Evolutionary conservation across 2,113 vertebrate genomes (phyloP).

Genomic region (Pogona vitticeps): DNA sequence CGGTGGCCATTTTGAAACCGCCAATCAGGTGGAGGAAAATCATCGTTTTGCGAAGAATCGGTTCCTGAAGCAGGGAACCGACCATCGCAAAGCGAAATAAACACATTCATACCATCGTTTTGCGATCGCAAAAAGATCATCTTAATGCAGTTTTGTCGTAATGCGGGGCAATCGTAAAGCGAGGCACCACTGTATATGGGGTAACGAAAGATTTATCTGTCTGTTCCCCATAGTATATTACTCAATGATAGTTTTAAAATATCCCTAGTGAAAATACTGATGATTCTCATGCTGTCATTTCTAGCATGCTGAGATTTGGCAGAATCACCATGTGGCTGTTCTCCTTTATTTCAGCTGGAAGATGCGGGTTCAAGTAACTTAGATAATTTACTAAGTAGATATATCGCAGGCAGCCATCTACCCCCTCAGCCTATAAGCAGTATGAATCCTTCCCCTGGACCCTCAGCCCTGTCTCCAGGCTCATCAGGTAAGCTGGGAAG

Average conservation of each 20-base stretch:
- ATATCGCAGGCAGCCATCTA: slow-evolving; percentile 91
- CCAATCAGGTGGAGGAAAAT: too few relatives aligned
- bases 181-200: too few relatives aligned
- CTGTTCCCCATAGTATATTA: neutral
- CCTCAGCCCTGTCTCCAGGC: slow-evolving; percentile 93
- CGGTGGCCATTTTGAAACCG: too few relatives aligned
- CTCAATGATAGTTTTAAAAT: neutral
- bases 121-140: too few relatives aligned
- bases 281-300: slow-evolving; percentile 3
- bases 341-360: slow-evolving; percentile 83
- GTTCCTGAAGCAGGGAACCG: too few relatives aligned
- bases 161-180: too few relatives aligned
- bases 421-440: slow-evolving; percentile 83
- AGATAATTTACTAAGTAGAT: slow-evolving; percentile 91
- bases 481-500: slow-evolving; percentile 87
- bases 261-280: neutral
- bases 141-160: too few relatives aligned
- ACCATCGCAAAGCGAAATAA: too few relatives aligned
- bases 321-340: slow-evolving; percentile 28
- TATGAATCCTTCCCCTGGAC: slow-evolving; percentile 93
- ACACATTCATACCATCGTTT: too few relatives aligned
- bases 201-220: neutral
- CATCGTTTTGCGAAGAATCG: too few relatives aligned
- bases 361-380: slow-evolving; percentile 94
- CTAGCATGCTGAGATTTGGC: slow-evolving; percentile 7